Percentiles rank a stretch among this genome's conserved stretches.
Evolutionary conservation across 2,797 vertebrate species (phyloP).

Genomic region (Ctenochaetus hawaiiensis): DNA sequence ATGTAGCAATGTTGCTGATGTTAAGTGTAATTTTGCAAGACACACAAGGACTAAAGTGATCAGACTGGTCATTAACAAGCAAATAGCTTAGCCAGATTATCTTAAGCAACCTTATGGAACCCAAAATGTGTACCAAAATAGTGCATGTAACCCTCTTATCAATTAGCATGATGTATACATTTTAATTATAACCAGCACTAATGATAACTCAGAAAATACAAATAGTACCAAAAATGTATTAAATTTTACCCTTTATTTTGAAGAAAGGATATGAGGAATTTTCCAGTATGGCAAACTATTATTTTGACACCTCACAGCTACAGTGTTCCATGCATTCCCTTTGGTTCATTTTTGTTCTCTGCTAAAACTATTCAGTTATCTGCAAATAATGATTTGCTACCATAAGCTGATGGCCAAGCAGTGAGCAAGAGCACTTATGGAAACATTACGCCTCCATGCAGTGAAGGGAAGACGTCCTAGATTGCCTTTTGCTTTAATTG

Average conservation of each 20-base stretch:
- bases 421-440: not conserved
- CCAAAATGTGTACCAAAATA: not conserved
- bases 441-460: not conserved
- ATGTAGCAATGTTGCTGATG: not conserved
- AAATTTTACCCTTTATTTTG: too few species aligned
- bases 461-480: not conserved
- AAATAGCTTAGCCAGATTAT: not conserved
- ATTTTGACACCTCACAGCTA: too few species aligned
- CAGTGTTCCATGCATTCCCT: too few species aligned
- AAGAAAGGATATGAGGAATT: too few species aligned
- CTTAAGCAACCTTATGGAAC: not conserved
- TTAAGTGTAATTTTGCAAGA: not conserved
- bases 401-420: conserved; percentile 13
- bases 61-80: not conserved
- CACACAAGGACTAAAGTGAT: not conserved
- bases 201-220: not conserved
- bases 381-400: not conserved
- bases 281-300: too few species aligned
- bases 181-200: not conserved
- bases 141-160: not conserved
- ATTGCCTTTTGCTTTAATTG: conserved; percentile 1
- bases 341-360: not conserved
- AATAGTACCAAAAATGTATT: not conserved
- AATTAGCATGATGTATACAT: not conserved
- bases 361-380: not conserved